Base-by-base conservation (phyloP, 1,140 invertebrate species). In the Pseudomyrmex dendroicus region DNA sequence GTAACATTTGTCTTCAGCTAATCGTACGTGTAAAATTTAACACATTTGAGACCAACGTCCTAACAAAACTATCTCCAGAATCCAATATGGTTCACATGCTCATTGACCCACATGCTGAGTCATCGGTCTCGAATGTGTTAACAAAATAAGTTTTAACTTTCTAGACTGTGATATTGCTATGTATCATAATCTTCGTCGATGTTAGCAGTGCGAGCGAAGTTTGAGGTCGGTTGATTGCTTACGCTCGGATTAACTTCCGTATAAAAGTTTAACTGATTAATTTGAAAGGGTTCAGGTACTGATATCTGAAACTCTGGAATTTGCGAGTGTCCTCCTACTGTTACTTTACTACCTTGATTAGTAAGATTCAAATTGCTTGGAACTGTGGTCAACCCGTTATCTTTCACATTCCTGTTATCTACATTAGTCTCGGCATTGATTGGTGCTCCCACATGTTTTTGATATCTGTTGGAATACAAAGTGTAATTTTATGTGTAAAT, bases 161-260 rank as follows among this genome's bases (percentile, higher is more conserved):
- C 73, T 88, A 88, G 2, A 77, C 44, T 25, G 9, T 48, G 13
- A 61, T 22, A 62, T 83, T 85, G 92, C 91, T 94, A 94, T 91
- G 94, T 94, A 70, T 94, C 94, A 20, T 94, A 94, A 86, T 94
- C 94, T 87, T 94, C 94, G 46, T 94, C 94, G 73, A 94, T 91
- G 66, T 91, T 92, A 54, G 92, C 90, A 78, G 91, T 92, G 67
- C 91, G 90, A 88, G 90, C 82, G 66, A 93, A 94, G 63, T 92
- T 93, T 50, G 91, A 90, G 54, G 92, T 92, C 48, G 91, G 78
- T 57, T 91, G 90, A 82, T 91, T 91, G 57, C 80, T 85, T 50
- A 85, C 52, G 50, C 88, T 89, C 72, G 92, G 91, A 83, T 94
- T 94, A 62, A 94, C 73, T 90, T 94, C 93, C 2, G 92, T 94